phyloP scores from a whole-genome alignment of 2,113 vertebrate genomes.

The Amphilophus citrinellus region DNA sequence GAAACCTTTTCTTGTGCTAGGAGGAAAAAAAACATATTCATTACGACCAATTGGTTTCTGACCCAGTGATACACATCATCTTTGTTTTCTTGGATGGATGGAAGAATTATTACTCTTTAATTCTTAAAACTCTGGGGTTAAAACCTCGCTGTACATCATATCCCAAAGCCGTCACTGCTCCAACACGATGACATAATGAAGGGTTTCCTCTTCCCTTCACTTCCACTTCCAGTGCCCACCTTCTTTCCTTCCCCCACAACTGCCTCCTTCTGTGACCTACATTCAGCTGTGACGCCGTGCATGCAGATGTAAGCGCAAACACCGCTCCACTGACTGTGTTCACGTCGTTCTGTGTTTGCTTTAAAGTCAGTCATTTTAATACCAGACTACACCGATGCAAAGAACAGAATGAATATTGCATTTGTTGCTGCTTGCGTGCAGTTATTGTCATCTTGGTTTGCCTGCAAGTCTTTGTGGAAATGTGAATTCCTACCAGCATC shows the following conservation, averaged over 20 bases:
- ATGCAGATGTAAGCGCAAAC: constrained; percentile 44
- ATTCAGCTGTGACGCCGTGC: constrained; percentile 47
- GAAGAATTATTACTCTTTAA: constrained; percentile 5
- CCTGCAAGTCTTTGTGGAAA: constrained; percentile 10
- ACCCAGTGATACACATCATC: not conserved
- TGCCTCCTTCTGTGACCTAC: constrained; percentile 64
- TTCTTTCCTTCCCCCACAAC: constrained; percentile 58
- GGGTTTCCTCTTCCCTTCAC: constrained; percentile 53
- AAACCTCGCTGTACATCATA: not conserved
- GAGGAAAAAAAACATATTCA: not conserved
- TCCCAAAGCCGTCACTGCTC: constrained; percentile 36
- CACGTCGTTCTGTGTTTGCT: constrained; percentile 14
- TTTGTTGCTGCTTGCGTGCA: not conserved
- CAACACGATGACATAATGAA: constrained; percentile 62
- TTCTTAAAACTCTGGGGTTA: constrained; percentile 14
- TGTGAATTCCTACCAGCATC: constrained; percentile 30
- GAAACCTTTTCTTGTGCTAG: constrained; percentile 4
- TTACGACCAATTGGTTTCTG: not conserved
- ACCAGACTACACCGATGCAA: not conserved
- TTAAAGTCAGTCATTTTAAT: constrained; percentile 22
- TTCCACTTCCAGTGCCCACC: constrained; percentile 46
- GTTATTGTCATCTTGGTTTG: not conserved
- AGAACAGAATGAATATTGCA: constrained; percentile 25
- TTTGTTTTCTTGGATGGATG: not conserved
- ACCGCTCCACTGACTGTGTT: constrained; percentile 8